Conservation (phyloP, 2,888 invertebrate genomes). For the Dyspetes luteomarginatus region DNA sequence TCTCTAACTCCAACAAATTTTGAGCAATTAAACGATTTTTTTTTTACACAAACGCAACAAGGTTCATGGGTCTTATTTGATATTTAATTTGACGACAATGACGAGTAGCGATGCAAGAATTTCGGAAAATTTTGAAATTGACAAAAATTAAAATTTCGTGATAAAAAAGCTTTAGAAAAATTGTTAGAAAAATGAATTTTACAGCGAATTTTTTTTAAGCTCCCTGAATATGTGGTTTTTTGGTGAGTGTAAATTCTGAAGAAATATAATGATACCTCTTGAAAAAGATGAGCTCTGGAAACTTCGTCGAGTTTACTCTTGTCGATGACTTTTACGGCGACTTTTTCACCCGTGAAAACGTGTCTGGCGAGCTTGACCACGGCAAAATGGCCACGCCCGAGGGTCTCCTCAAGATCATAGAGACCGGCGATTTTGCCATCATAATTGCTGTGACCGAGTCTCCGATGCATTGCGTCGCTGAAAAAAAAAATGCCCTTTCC, state of each 20-base stretch:
- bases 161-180: too few species aligned
- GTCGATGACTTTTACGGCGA: slow-evolving; percentile 99
- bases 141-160: slow-evolving; percentile 4
- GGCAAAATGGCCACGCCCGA: slow-evolving; percentile 99
- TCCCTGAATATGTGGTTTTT: too few species aligned
- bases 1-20: too few species aligned
- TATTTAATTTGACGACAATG: too few species aligned
- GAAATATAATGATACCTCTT: slow-evolving; percentile 89
- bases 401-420: slow-evolving; percentile 98
- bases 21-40: too few species aligned
- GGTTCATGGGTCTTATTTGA: too few species aligned
- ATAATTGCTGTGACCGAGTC: slow-evolving; percentile 85
- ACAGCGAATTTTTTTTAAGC: slow-evolving; percentile 1
- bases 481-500: slow-evolving; percentile 9
- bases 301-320: slow-evolving; percentile 98
- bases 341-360: slow-evolving; percentile 99
- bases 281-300: slow-evolving; percentile 97
- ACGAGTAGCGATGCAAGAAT: too few species aligned
- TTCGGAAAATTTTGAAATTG: background rate
- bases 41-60: too few species aligned
- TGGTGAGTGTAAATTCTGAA: slow-evolving; percentile 49
- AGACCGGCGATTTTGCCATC: slow-evolving; percentile 97
- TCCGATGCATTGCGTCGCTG: slow-evolving; percentile 76
- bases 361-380: slow-evolving; percentile 98
- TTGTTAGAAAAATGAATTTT: too few species aligned